Conservation (phyloP, 2,888 invertebrate species). For the Cheilosia vulpina region DNA sequence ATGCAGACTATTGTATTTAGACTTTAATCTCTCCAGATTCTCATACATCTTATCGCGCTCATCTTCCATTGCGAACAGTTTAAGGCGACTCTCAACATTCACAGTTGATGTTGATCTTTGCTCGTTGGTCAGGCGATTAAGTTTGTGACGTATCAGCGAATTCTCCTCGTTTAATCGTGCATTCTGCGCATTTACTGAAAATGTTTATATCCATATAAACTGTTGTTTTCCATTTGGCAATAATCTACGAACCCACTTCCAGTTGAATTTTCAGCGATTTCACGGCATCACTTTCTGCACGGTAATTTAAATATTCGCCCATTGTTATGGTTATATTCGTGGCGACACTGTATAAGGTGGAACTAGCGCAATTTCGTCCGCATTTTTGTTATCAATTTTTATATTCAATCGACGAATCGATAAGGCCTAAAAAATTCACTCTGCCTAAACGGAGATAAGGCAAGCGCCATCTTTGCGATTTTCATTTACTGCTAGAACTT, state of each 20-base stretch:
- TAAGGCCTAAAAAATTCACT: too few species aligned
- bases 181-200: conserved; percentile 79
- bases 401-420: too few species aligned
- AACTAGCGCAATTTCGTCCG: not conserved
- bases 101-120: conserved; percentile 77
- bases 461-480: too few species aligned
- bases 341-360: not conserved
- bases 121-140: conserved; percentile 77
- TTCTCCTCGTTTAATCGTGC: conserved; percentile 79
- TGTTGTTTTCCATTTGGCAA: not conserved
- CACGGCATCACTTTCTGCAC: conserved; percentile 46
- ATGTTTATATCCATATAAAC: too few species aligned
- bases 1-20: conserved; percentile 81
- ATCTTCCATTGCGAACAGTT: conserved; percentile 78
- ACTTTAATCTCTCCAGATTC: conserved; percentile 79
- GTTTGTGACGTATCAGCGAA: conserved; percentile 77
- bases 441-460: too few species aligned
- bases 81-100: conserved; percentile 79
- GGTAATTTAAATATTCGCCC: conserved; percentile 8
- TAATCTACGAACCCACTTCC: conserved; percentile 51
- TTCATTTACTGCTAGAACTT: too few species aligned
- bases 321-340: conserved; percentile 12
- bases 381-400: too few species aligned
- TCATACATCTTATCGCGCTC: conserved; percentile 80
- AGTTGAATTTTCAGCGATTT: conserved; percentile 53